Evolutionary conservation across 1,140 invertebrate genomes (phyloP).

Genomic region (Calycopis cecrops): DNA sequence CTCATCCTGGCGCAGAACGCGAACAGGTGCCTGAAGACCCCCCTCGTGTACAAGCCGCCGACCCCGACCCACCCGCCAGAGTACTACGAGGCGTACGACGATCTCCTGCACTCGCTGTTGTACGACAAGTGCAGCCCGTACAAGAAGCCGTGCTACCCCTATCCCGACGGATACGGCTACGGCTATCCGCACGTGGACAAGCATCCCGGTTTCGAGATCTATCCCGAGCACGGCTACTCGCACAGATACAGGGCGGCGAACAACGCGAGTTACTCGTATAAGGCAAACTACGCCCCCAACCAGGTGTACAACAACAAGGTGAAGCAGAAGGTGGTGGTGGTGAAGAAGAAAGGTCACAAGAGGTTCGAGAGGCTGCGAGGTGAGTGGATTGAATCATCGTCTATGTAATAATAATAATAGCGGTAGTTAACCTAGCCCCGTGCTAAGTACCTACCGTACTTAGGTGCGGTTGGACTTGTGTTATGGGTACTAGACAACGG

Average conservation of each 20-base stretch:
- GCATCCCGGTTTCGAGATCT: slow-evolving; percentile 1
- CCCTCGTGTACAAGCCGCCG: slow-evolving; percentile 56
- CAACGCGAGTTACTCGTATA: slow-evolving; percentile 28
- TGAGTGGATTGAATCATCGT: no score
- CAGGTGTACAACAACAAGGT: slow-evolving; percentile 44
- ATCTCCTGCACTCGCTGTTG: slow-evolving; percentile 45
- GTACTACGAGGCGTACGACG: slow-evolving; percentile 58
- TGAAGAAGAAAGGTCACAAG: slow-evolving; percentile 37
- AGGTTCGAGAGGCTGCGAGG: slow-evolving; percentile 38
- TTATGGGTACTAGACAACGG: no score
- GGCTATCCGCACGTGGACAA: slow-evolving; percentile 10
- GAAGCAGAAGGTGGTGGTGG: slow-evolving; percentile 52
- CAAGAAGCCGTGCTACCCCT: slow-evolving; percentile 35
- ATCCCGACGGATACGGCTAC: slow-evolving; percentile 22
- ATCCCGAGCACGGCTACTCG: slow-evolving; percentile 18
- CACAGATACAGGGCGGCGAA: slow-evolving; percentile 6
- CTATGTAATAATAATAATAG: no score
- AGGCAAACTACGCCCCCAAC: slow-evolving; percentile 37
- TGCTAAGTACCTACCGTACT: no score
- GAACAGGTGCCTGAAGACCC: slow-evolving; percentile 54
- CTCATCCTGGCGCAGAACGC: slow-evolving; percentile 57
- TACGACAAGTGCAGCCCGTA: slow-evolving; percentile 18
- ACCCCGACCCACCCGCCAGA: slow-evolving; percentile 51
- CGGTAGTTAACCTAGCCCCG: no score
- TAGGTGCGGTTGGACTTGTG: no score